Evolutionary conservation across 2,888 invertebrate genomes (phyloP).

Genomic region (Arctia plantaginis): DNA sequence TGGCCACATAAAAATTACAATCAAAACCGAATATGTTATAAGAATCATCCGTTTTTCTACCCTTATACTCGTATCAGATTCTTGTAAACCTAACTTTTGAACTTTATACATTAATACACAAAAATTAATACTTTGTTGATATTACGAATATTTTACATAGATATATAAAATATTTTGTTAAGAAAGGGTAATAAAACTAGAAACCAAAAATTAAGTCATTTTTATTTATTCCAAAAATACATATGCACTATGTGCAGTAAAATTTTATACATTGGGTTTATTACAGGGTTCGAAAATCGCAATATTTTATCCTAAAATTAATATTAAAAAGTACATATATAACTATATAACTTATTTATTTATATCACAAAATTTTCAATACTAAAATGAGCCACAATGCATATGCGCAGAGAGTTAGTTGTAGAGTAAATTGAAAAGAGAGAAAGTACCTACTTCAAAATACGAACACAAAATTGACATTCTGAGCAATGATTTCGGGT

Average conservation of each 20-base stretch:
- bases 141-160: not conserved
- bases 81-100: not conserved
- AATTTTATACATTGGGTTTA: slow-evolving; percentile 20
- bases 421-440: not conserved
- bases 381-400: slow-evolving; percentile 35
- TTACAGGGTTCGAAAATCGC: slow-evolving; percentile 17
- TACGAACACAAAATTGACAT: not conserved
- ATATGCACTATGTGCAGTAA: slow-evolving; percentile 51
- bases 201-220: slow-evolving; percentile 1
- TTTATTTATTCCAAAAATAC: slow-evolving; percentile 30
- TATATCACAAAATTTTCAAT: slow-evolving; percentile 55
- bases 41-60: not conserved
- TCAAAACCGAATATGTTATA: not conserved
- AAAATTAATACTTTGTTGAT: not conserved
- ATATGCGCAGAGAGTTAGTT: not conserved
- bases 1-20: not conserved
- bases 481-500: no score
- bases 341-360: slow-evolving; percentile 43
- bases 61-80: not conserved
- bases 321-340: slow-evolving; percentile 34
- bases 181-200: not conserved
- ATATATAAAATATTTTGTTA: not conserved
- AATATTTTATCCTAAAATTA: slow-evolving; percentile 22
- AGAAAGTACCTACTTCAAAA: not conserved
- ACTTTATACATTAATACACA: not conserved